A percentile compares a stretch with the other conserved stretches of the same genome.
phyloP scores from a whole-genome alignment of 2,113 vertebrate genomes.

The Prunella himalayana region DNA sequence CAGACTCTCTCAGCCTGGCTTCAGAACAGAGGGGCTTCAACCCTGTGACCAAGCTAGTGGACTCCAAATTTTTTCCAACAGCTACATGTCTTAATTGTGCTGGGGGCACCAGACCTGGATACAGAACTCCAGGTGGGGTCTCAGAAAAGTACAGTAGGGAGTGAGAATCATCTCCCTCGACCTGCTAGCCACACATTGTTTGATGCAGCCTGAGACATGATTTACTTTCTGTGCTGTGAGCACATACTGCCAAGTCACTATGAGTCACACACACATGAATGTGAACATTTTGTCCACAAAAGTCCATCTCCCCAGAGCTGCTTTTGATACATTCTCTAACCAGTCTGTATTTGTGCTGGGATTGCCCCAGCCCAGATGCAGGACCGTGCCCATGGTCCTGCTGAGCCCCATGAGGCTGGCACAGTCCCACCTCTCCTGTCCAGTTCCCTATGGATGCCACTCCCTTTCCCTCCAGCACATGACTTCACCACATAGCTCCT shows the following conservation, averaged over 20 bases:
- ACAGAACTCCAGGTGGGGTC: not conserved
- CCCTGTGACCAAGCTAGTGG: not conserved
- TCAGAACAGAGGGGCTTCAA: not conserved
- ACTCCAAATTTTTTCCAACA: not conserved
- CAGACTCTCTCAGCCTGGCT: not conserved
- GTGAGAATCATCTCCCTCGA: not conserved
- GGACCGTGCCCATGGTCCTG: not conserved
- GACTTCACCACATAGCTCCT: not conserved
- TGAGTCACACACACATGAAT: too few relatives aligned
- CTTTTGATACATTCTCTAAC: not conserved
- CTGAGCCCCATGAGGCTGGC: not conserved
- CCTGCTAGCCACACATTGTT: not conserved
- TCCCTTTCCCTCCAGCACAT: not conserved
- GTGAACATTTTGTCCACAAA: not conserved
- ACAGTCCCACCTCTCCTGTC: not conserved
- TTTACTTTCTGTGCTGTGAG: not conserved
- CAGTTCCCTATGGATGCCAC: not conserved
- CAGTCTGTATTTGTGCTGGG: not conserved
- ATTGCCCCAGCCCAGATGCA: not conserved
- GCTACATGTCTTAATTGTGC: not conserved
- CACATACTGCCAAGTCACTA: not conserved
- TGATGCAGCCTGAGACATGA: not conserved
- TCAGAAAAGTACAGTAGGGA: not conserved
- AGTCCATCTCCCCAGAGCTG: not conserved
- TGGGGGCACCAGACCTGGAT: not conserved